A percentile compares a stretch with the other conserved stretches of the same genome.
Conservation (phyloP, 53 echinoderm and acorn worm genomes). For the Echinarachnius parma region DNA sequence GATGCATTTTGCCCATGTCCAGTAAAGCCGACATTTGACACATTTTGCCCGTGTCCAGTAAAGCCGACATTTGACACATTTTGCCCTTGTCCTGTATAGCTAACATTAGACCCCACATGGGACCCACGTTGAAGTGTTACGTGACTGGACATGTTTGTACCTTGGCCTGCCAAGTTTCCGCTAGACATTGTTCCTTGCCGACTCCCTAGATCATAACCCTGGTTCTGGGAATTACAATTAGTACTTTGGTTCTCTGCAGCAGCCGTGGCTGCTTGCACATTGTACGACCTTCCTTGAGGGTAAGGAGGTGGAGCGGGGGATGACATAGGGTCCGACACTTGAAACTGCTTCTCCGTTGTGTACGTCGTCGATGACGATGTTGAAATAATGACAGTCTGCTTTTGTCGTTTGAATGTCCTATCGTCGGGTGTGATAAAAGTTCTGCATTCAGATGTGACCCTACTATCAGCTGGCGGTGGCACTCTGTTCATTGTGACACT, state of each 20-base stretch:
- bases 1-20: too few species aligned
- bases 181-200: conserved; percentile 3
- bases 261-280: conserved; percentile 44
- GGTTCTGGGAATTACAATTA: conserved; percentile 19
- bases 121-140: neutral
- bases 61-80: neutral
- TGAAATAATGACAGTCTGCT: conserved; percentile 7
- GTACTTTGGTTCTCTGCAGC: conserved; percentile 27
- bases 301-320: conserved; percentile 22
- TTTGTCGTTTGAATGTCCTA: conserved; percentile 23
- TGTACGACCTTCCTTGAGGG: conserved; percentile 30
- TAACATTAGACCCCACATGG: conserved; percentile 13
- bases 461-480: conserved; percentile 28
- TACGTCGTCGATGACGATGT: conserved; percentile 23
- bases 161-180: conserved; percentile 6
- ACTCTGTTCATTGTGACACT: conserved; percentile 25
- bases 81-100: neutral
- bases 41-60: neutral
- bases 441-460: conserved; percentile 8
- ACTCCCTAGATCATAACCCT: conserved; percentile 17
- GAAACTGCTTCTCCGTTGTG: conserved; percentile 9
- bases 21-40: neutral
- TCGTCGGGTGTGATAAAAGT: conserved; percentile 26
- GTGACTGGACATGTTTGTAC: conserved; percentile 12
- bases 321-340: conserved; percentile 15